Base-by-base conservation (phyloP, 2,888 invertebrate genomes). In the Eupithecia abbreviata region DNA sequence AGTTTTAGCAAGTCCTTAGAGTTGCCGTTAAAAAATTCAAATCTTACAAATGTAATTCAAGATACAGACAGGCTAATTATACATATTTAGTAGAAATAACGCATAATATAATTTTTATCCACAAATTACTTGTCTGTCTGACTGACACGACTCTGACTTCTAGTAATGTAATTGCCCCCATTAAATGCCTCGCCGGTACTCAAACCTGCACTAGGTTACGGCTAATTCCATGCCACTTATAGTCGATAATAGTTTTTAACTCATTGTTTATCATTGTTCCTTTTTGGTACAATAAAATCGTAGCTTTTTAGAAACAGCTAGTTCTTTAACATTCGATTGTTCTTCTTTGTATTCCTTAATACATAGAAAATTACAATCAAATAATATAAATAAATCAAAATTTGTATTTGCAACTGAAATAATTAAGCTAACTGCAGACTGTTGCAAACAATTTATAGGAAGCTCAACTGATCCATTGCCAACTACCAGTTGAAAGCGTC, bases 101-200 rank as follows among this genome's bases (percentile, higher is more conserved):
- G n/a, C 47, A 30, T 75, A 71, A 72, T 76, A 67, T 41, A 73
- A 67, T 73, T 75, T 72, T 78, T 74, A 72, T 70, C 42, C 43
- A 66, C 74, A 76, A 78, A 76, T 78, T 78, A 76, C 76, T 42
- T 74, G 70, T 78, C 76, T 72, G 67, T 13, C 42, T 3, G 65
- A 65, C 42, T 72, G 74, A 55, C 75, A 73, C 55, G 69, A 55
- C 73, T 71, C 55, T 18, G 4, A 47, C 47, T 47, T 69, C 18
- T 69, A 30, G 30, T 45, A 69, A 74, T 66, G 65, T 69, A 74
- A 78, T 78, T 69, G 67, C 10, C 55, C 74, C 76, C 78, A 74
- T 78, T 76, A 78, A 51, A 30, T 13, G 13, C 69, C 49, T 55
- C 66, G 55, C 18, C 47, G 47, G 69, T n/a, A 47, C 47, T 69